phyloP scores from a whole-genome alignment of 1,140 invertebrate species.

The Matsumurasca onukii region DNA sequence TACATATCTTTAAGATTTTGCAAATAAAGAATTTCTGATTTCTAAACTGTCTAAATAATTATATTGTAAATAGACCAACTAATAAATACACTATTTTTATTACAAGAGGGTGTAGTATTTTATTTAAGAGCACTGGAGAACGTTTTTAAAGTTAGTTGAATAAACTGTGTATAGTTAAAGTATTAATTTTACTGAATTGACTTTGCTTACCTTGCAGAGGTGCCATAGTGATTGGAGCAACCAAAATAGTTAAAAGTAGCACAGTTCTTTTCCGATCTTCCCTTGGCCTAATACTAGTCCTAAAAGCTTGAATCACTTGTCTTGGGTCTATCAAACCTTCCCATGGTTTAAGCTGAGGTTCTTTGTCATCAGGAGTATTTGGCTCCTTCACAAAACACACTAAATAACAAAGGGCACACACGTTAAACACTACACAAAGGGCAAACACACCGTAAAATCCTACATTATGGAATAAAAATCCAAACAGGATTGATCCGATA shows the following conservation, averaged over 20 bases:
- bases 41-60: too few species aligned
- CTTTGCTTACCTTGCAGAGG: slow-evolving; percentile 14
- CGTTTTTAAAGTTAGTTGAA: too few species aligned
- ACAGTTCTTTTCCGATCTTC: not conserved
- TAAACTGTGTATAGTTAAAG: too few species aligned
- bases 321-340: not conserved
- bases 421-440: not conserved
- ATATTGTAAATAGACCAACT: too few species aligned
- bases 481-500: not conserved
- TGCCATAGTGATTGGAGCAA: not conserved
- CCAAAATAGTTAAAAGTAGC: not conserved
- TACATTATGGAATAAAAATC: not conserved
- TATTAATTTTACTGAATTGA: too few species aligned
- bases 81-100: too few species aligned
- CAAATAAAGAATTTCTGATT: too few species aligned
- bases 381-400: not conserved
- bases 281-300: not conserved
- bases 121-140: too few species aligned
- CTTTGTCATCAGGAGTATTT: not conserved
- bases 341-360: not conserved
- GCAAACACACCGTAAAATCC: not conserved
- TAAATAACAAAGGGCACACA: not conserved
- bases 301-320: not conserved
- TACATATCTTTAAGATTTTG: too few species aligned
- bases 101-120: too few species aligned